Evolutionary conservation across 1,140 invertebrate genomes (phyloP).

Genomic region (Helicorthomorpha holstii): DNA sequence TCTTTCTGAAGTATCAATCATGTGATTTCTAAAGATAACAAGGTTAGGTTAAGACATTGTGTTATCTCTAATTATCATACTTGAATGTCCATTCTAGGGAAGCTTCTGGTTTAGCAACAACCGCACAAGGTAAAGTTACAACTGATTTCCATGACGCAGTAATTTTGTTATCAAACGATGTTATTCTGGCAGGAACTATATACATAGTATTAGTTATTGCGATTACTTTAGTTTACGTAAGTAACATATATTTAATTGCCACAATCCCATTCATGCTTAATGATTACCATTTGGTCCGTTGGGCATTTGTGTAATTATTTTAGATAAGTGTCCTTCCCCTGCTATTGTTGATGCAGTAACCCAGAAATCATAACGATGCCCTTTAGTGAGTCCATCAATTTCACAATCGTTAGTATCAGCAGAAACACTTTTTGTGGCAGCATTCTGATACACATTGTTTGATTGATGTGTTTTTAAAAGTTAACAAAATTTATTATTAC

Average conservation of each 20-base stretch:
- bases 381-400: not conserved
- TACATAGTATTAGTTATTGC: not conserved
- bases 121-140: slow-evolving; percentile 1
- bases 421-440: not conserved
- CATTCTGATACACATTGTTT: not conserved
- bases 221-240: not conserved
- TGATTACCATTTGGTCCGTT: not conserved
- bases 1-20: not conserved
- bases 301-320: not conserved
- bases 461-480: too few relatives aligned
- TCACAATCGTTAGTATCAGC: not conserved
- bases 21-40: not conserved
- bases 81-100: not conserved
- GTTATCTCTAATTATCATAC: not conserved
- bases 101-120: slow-evolving; percentile 3
- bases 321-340: not conserved
- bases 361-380: not conserved
- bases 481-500: not conserved
- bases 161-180: slow-evolving; percentile 31
- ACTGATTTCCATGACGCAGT: not conserved
- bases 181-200: slow-evolving; percentile 75
- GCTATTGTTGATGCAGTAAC: not conserved
- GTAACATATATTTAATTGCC: not conserved
- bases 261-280: not conserved
- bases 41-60: not conserved